These are phyloP conservation scores for Chrysolina haemoptera DNA, from an alignment of 2,888 invertebrate species.

Conservation along the genomic window DNA sequence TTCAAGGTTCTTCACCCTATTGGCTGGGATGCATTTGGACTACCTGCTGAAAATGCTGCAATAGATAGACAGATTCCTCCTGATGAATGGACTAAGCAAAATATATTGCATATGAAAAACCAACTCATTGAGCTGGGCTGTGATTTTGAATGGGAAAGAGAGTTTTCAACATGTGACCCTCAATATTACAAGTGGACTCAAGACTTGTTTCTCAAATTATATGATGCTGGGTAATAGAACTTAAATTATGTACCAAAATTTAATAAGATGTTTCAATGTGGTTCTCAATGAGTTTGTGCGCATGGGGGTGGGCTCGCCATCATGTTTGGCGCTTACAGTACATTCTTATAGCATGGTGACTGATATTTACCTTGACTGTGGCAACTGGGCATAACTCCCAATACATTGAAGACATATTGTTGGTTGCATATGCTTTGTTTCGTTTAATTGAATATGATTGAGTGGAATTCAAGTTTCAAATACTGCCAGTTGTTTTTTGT, in stretches of 20 bases:
- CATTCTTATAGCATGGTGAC: too few species aligned
- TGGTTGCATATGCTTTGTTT: too few species aligned
- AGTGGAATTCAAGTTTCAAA: too few species aligned
- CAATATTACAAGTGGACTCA: conserved; percentile 97
- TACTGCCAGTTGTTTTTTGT: conserved; percentile 6
- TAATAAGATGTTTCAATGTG: too few species aligned
- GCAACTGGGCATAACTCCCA: too few species aligned
- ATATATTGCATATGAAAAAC: conserved; percentile 86
- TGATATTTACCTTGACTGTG: too few species aligned
- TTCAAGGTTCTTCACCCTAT: conserved; percentile 88
- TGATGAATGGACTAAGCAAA: conserved; percentile 88
- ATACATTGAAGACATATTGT: too few species aligned
- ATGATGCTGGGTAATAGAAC: conserved; percentile 75
- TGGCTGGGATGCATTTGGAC: conserved; percentile 99
- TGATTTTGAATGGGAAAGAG: conserved; percentile 94
- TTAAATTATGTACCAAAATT: not conserved
- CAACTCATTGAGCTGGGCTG: conserved; percentile 85
- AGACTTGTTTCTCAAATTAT: conserved; percentile 90
- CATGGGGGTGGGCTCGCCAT: too few species aligned
- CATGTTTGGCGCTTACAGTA: too few species aligned
- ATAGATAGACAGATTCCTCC: conserved; percentile 87
- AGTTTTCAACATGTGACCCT: conserved; percentile 90
- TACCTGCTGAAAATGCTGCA: conserved; percentile 99
- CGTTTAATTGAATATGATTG: too few species aligned
- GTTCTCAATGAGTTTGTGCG: too few species aligned